Evolutionary conservation across 2,113 vertebrate genomes (phyloP), one percentile per base, ranked within the genome.

Genomic region (Malurus melanocephalus): DNA sequence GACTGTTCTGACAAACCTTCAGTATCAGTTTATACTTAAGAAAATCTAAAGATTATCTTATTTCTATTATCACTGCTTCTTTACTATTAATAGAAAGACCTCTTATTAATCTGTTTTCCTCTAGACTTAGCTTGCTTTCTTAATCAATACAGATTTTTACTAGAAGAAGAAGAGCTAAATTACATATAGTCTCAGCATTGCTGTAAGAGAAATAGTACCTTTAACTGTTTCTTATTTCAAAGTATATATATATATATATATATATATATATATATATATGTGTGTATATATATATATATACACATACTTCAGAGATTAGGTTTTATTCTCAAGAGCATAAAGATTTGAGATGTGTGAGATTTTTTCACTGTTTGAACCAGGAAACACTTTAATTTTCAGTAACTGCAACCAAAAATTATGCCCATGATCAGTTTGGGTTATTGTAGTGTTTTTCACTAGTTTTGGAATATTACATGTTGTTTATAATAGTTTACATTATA

Each of bases 401-500:
- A 72, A n/a, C 5, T 75, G 6, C 8, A 79, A 56, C 9, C 64
- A 40, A 60, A 88, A 67, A 1, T 8, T 1, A 13, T 33, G 1
- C 9, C 7, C 20, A 9, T 24, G 13, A 48, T 59, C 0, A 3
- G 0, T 61, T 38, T 73, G 15, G 3, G 3, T 64, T 72, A 60
- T 45, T 30, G n/a, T 7, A 64, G 16, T 3, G 1, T 24, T 77
- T 72, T 88, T 6, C 9, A 48, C 3, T 69, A 28, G 4, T 35
- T 77, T 52, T 59, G 10, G 88, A 43, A 22, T 32, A 38, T 27
- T 46, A 19, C 1, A 7, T 28, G 3, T 20, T 33, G 20, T 24
- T 46, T 79, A 51, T 26, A 67, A 52, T 23, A 52, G 8, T 48
- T 78, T 43, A 23, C 27, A 2, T 56, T 79, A 48, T 7, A 11